These are phyloP conservation scores for Aquatica leii DNA, from an alignment of 2,888 invertebrate genomes.

Conservation along the genomic window DNA sequence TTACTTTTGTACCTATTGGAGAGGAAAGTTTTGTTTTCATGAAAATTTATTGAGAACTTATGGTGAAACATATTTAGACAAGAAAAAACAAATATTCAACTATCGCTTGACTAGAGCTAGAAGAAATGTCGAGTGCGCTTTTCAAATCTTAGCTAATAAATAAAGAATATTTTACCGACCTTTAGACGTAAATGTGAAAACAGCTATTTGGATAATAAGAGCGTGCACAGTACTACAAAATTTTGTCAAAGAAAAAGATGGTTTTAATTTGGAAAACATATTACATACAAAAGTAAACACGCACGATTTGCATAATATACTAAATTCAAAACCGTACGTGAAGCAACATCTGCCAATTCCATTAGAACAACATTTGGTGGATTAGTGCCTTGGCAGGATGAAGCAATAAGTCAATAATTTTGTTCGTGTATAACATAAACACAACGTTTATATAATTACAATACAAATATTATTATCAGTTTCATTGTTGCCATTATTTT, in stretches of 20 bases:
- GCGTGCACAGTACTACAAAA: background rate
- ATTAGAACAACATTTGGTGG: no score
- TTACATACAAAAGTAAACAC: no score
- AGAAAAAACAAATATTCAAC: background rate
- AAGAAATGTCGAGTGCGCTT: background rate
- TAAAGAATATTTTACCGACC: background rate
- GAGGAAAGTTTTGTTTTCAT: constrained; percentile 4
- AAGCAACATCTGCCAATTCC: no score
- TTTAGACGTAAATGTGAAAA: background rate
- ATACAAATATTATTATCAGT: no score
- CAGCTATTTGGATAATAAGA: background rate
- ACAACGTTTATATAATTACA: no score
- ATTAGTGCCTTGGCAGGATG: no score
- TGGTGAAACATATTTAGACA: constrained; percentile 5
- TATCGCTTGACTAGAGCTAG: constrained; percentile 1
- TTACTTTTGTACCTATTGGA: constrained; percentile 1
- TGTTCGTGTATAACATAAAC: no score
- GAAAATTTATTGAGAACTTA: background rate
- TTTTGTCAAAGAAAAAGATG: background rate
- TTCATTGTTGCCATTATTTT: no score
- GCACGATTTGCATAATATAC: background rate
- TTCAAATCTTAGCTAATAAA: background rate
- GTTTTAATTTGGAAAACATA: no score
- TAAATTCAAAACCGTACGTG: no score
- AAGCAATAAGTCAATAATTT: no score